Evolutionary conservation across 1,140 invertebrate species (phyloP).

Genomic region (Diorhabda elongata): DNA sequence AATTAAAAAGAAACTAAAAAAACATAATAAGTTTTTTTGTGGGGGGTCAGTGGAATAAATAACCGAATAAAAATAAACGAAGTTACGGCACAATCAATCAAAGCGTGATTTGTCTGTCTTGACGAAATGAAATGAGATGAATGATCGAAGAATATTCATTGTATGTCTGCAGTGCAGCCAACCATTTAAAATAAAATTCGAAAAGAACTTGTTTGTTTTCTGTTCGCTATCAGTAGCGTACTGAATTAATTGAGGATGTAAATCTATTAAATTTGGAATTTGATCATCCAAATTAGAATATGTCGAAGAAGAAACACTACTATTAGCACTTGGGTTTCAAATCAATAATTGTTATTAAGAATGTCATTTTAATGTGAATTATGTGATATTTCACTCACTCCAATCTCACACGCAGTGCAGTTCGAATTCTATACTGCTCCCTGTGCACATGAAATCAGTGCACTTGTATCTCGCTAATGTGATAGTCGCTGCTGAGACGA

Average conservation of each 20-base stretch:
- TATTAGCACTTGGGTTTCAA: too few relatives aligned
- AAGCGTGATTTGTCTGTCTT: conserved; percentile 14
- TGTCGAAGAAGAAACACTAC: too few relatives aligned
- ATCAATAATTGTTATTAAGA: too few relatives aligned
- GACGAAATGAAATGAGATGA: conserved; percentile 13
- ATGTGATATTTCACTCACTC: too few relatives aligned
- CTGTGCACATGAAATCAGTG: too few relatives aligned
- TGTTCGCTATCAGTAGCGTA: neutral
- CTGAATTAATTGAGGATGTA: neutral
- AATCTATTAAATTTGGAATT: too few relatives aligned
- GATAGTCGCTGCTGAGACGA: too few relatives aligned
- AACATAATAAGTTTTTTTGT: neutral
- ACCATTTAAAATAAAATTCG: conserved; percentile 1
- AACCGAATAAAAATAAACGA: neutral
- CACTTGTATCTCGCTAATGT: too few relatives aligned
- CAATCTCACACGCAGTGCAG: too few relatives aligned
- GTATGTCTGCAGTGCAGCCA: conserved; percentile 2
- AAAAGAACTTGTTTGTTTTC: neutral
- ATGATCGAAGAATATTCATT: conserved; percentile 9
- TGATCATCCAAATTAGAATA: too few relatives aligned
- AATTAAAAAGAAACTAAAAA: neutral
- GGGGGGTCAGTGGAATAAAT: conserved; percentile 1
- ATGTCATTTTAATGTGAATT: too few relatives aligned
- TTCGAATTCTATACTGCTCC: too few relatives aligned
- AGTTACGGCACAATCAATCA: conserved; percentile 10